Evolutionary conservation across 1,140 invertebrate species (phyloP).

Genomic region (Lucilia cuprina): DNA sequence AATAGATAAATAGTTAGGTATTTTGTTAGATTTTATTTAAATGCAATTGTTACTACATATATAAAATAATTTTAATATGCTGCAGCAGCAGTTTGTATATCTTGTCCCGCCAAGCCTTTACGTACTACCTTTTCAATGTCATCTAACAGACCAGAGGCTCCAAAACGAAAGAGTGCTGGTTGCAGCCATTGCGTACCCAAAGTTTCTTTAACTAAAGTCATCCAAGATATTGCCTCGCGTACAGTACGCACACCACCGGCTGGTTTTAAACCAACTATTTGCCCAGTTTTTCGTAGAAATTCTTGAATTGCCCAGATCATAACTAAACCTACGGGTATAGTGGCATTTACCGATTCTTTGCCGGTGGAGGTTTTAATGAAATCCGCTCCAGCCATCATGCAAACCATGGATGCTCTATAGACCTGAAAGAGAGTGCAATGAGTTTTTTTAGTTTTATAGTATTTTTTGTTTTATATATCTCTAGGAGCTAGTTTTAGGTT

Average conservation of each 20-base stretch:
- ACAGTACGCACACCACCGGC: slow-evolving; percentile 94
- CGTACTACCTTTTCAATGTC: slow-evolving; percentile 68
- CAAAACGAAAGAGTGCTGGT: slow-evolving; percentile 88
- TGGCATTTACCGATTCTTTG: slow-evolving; percentile 96
- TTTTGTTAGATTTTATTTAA: background rate
- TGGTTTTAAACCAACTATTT: slow-evolving; percentile 93
- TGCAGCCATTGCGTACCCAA: slow-evolving; percentile 88
- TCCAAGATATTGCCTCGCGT: slow-evolving; percentile 86
- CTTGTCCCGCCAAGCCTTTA: background rate
- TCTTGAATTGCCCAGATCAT: slow-evolving; percentile 94
- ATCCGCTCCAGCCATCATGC: slow-evolving; percentile 95
- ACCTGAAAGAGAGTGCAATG: slow-evolving; percentile 36
- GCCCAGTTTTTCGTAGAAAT: slow-evolving; percentile 76
- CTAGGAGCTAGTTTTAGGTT: too few relatives aligned
- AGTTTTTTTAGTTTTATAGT: too few relatives aligned
- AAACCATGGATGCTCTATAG: slow-evolving; percentile 88
- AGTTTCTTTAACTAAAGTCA: slow-evolving; percentile 83
- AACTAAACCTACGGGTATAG: slow-evolving; percentile 85
- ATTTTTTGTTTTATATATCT: too few relatives aligned
- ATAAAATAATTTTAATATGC: slow-evolving; percentile 25
- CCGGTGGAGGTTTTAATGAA: slow-evolving; percentile 99
- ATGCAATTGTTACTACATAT: background rate
- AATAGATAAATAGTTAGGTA: background rate
- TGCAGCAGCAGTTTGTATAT: background rate
- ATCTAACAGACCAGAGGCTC: slow-evolving; percentile 87